These are phyloP conservation scores for Philaenus spumarius DNA, from an alignment of 1,140 invertebrate species.

Conservation along the genomic window DNA sequence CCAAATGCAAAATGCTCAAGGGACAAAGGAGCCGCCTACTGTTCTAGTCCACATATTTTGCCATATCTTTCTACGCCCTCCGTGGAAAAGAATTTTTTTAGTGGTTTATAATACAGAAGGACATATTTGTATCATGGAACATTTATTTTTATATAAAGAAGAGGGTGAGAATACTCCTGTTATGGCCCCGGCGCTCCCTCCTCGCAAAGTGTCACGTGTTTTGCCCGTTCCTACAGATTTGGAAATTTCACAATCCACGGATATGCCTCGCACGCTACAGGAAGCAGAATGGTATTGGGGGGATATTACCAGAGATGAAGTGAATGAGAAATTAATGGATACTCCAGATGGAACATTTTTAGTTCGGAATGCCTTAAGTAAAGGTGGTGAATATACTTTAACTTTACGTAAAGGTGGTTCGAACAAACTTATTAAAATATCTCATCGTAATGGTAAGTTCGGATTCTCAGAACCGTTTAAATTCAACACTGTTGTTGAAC, in stretches of 20 bases:
- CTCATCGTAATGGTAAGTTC: conserved; percentile 80
- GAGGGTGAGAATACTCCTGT: conserved; percentile 60
- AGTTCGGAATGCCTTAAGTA: conserved; percentile 90
- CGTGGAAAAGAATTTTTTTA: conserved; percentile 74
- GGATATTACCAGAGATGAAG: conserved; percentile 80
- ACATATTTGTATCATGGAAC: conserved; percentile 66
- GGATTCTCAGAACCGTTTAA: conserved; percentile 88
- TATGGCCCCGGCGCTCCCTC: conserved; percentile 51
- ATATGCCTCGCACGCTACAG: conserved; percentile 45
- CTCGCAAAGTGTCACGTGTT: conserved; percentile 48
- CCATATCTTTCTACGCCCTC: conserved; percentile 66
- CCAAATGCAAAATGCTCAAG: conserved; percentile 54
- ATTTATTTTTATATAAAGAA: conserved; percentile 58
- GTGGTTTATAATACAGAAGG: conserved; percentile 68
- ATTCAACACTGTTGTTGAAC: conserved; percentile 87
- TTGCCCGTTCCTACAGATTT: conserved; percentile 23
- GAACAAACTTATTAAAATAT: conserved; percentile 96
- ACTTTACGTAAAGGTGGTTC: conserved; percentile 90
- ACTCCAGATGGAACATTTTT: conserved; percentile 91
- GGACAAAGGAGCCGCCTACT: conserved; percentile 57
- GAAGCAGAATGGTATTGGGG: conserved; percentile 92
- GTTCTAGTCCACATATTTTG: conserved; percentile 66
- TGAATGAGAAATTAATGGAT: conserved; percentile 86
- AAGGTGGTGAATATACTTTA: conserved; percentile 78
- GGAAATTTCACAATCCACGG: neutral